A percentile compares a stretch with the other conserved stretches of the same genome.
phyloP scores from a whole-genome alignment of 2,113 vertebrate genomes.

The Ceuthmochares aereus region DNA sequence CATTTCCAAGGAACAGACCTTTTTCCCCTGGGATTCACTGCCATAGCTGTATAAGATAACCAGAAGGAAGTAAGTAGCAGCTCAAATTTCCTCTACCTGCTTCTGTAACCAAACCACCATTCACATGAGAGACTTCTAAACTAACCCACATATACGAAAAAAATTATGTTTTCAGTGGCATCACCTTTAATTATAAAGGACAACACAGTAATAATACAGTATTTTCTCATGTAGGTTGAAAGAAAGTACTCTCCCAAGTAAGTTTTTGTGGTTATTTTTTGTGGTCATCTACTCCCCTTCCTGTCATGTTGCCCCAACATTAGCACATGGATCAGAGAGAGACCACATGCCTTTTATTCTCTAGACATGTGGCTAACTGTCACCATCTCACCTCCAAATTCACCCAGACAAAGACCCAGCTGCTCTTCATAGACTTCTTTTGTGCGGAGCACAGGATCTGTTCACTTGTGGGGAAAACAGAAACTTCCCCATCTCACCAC shows the following conservation, averaged over 20 bases:
- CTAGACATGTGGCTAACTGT: background rate
- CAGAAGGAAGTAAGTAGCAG: background rate
- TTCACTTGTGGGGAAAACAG: background rate
- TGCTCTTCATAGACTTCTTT: background rate
- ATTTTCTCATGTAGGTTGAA: background rate
- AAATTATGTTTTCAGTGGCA: background rate
- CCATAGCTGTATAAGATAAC: background rate
- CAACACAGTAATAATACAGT: background rate
- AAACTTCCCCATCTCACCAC: slow-evolving; percentile 30
- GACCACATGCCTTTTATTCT: background rate
- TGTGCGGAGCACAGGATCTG: background rate
- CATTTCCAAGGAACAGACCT: background rate
- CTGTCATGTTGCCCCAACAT: background rate
- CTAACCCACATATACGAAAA: background rate
- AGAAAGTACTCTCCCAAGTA: background rate
- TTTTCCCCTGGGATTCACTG: background rate
- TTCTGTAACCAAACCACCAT: background rate
- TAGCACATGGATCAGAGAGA: background rate
- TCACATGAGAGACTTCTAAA: background rate
- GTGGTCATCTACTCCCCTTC: background rate
- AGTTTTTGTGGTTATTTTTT: slow-evolving; percentile 7
- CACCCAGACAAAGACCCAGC: background rate
- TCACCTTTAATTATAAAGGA: background rate
- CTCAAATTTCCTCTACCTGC: background rate
- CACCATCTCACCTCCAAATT: background rate